Evolutionary conservation across 2,888 invertebrate species (phyloP).

Genomic region (Hypsopygia costalis): DNA sequence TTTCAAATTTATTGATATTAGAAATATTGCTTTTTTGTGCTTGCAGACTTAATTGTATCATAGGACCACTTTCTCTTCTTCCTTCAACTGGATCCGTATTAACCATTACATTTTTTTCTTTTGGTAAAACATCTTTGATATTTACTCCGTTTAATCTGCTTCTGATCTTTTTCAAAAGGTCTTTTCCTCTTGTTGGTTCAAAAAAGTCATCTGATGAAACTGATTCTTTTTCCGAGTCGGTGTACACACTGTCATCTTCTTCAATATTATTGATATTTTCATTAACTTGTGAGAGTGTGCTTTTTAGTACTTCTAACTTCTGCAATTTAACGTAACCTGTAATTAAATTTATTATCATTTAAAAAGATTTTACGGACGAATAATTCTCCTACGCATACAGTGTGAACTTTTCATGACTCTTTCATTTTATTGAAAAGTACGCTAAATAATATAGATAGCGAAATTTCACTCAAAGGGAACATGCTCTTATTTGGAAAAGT

Average conservation of each 20-base stretch:
- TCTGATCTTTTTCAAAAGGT: conserved; percentile 45
- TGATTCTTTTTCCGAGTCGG: conserved; percentile 71
- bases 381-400: too few species aligned
- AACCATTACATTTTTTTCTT: not conserved
- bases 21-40: conserved; percentile 42
- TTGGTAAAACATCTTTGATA: not conserved
- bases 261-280: conserved; percentile 30
- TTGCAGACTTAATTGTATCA: conserved; percentile 43
- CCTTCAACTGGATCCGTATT: conserved; percentile 11
- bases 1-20: conserved; percentile 37
- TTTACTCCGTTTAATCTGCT: conserved; percentile 29
- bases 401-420: too few species aligned
- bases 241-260: conserved; percentile 61
- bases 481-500: too few species aligned
- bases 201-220: conserved; percentile 55
- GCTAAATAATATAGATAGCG: too few species aligned
- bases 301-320: conserved; percentile 73
- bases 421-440: too few species aligned
- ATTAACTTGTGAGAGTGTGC: conserved; percentile 51
- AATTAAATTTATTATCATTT: conserved; percentile 25
- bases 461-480: too few species aligned
- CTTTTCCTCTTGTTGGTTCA: conserved; percentile 41
- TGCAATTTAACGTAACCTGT: conserved; percentile 81
- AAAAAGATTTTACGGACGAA: conserved; percentile 3
- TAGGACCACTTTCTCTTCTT: conserved; percentile 52